Evolutionary conservation across 1,140 invertebrate species (phyloP).

Genomic region (Monomorium pharaonis): DNA sequence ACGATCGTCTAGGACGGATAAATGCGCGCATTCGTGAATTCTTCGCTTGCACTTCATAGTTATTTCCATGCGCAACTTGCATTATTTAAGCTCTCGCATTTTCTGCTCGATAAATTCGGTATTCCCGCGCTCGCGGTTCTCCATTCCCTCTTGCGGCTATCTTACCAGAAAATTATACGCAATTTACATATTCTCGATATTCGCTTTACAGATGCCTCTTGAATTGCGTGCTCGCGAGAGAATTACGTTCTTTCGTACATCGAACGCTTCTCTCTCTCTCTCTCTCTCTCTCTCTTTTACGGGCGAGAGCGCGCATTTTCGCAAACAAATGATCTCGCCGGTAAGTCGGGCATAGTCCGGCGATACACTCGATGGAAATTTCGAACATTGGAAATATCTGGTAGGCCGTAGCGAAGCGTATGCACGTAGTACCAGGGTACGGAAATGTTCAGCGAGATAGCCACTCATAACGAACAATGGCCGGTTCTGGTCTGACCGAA

Average conservation of each 20-base stretch:
- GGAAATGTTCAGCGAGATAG: constrained; percentile 83
- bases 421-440: constrained; percentile 74
- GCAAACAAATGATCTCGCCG: constrained; percentile 46
- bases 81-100: neutral
- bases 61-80: constrained; percentile 17
- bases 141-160: neutral
- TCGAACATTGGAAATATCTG: constrained; percentile 71
- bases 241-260: neutral
- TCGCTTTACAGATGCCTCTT: neutral
- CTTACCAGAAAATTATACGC: neutral
- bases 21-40: constrained; percentile 53
- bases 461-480: constrained; percentile 82
- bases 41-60: constrained; percentile 51
- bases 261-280: too few species aligned
- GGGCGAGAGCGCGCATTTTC: neutral
- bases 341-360: constrained; percentile 63
- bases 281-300: too few species aligned
- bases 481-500: constrained; percentile 79
- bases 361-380: constrained; percentile 64
- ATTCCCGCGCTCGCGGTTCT: neutral
- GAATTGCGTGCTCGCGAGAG: neutral
- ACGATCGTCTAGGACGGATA: constrained; percentile 51
- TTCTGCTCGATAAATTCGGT: neutral
- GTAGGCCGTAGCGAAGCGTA: constrained; percentile 63
- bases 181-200: neutral